phyloP scores from a whole-genome alignment of 1,140 invertebrate species.

The Sarcophaga bullata region DNA sequence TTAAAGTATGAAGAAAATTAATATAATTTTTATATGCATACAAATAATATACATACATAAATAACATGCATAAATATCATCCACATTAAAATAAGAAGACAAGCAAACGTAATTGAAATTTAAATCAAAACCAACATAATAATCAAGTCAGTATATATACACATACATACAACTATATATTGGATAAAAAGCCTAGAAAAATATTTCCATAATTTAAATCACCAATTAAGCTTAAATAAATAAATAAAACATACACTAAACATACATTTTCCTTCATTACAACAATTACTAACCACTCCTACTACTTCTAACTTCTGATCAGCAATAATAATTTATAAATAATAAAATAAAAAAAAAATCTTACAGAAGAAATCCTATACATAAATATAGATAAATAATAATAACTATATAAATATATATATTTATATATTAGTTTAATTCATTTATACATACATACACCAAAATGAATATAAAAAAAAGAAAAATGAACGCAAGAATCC shows the following conservation, averaged over 20 bases:
- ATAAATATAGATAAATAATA: slow-evolving; percentile 11
- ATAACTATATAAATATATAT: background rate
- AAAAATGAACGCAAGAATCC: background rate
- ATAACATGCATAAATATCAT: too few relatives aligned
- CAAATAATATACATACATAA: too few relatives aligned
- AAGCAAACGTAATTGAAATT: too few relatives aligned
- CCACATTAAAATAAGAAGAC: too few relatives aligned
- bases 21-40: background rate
- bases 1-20: background rate
- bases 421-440: background rate
- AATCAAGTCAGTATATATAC: too few relatives aligned
- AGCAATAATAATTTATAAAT: background rate
- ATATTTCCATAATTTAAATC: too few relatives aligned
- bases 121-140: too few relatives aligned
- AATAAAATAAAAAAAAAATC: background rate
- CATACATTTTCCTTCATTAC: background rate
- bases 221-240: background rate
- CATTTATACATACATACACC: slow-evolving; percentile 41
- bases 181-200: too few relatives aligned
- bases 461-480: slow-evolving; percentile 1
- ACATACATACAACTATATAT: too few relatives aligned
- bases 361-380: background rate
- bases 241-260: background rate
- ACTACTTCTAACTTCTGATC: background rate
- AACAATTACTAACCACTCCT: background rate